These are phyloP conservation scores for Rhaphigaster nebulosa DNA, from an alignment of 2,888 invertebrate species.

Conservation along the genomic window DNA sequence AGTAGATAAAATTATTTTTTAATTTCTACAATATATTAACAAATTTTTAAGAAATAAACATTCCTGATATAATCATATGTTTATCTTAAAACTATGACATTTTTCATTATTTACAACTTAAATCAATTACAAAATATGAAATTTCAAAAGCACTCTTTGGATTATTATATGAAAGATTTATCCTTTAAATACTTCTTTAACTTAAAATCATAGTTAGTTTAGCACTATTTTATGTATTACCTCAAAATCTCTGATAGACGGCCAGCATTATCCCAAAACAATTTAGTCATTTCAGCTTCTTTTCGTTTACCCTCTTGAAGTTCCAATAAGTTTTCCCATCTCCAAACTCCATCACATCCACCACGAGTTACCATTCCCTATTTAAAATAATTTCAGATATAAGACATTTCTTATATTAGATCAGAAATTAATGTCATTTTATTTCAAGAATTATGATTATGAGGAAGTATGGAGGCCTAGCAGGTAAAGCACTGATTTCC, in stretches of 20 bases:
- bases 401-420: not conserved
- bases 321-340: slow-evolving; percentile 76
- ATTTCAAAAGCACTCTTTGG: too few relatives aligned
- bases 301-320: slow-evolving; percentile 75
- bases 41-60: too few relatives aligned
- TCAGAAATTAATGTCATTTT: not conserved
- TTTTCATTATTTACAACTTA: too few relatives aligned
- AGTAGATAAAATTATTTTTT: too few relatives aligned
- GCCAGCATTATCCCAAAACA: slow-evolving; percentile 82
- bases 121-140: too few relatives aligned
- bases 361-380: slow-evolving; percentile 67
- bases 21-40: too few relatives aligned
- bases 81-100: too few relatives aligned
- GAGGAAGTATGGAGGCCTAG: too few relatives aligned
- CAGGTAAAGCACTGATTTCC: not conserved
- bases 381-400: slow-evolving; percentile 14
- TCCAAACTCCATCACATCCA: slow-evolving; percentile 61
- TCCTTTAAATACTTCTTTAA: not conserved
- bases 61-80: too few relatives aligned
- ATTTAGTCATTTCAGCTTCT: slow-evolving; percentile 78
- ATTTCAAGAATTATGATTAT: not conserved
- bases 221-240: slow-evolving; percentile 33
- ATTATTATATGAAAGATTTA: too few relatives aligned
- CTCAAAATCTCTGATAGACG: slow-evolving; percentile 75
- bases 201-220: not conserved